phyloP scores from a whole-genome alignment of 2,113 vertebrate genomes.

The Mungos mungo region DNA sequence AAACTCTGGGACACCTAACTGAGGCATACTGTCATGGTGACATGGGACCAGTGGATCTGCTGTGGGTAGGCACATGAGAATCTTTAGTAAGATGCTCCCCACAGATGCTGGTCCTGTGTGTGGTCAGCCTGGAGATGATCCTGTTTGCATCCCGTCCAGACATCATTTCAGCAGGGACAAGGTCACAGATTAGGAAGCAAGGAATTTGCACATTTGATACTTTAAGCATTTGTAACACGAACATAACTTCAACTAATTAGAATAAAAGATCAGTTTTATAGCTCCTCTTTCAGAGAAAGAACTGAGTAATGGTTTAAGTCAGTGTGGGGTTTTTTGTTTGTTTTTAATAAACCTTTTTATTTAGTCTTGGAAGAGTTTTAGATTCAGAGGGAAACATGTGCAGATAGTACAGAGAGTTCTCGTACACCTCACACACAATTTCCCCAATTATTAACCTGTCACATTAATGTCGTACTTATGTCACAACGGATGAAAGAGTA shows the following conservation, averaged over 20 bases:
- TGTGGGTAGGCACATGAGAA: background rate
- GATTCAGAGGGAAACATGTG: background rate
- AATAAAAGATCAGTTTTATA: background rate
- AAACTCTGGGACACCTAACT: background rate
- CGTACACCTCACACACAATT: background rate
- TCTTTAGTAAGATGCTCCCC: background rate
- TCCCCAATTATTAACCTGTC: background rate
- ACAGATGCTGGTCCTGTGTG: no score
- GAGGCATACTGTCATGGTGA: background rate
- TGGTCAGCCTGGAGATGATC: background rate
- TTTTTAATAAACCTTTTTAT: background rate
- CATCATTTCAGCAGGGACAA: background rate
- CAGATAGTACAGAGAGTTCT: background rate
- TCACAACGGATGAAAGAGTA: background rate
- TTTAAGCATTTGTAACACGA: background rate
- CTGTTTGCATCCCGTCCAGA: background rate
- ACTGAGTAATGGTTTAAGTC: background rate
- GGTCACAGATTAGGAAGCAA: background rate
- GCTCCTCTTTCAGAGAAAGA: background rate
- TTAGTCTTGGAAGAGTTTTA: conserved; percentile 1
- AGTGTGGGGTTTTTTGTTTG: background rate
- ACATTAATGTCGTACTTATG: background rate
- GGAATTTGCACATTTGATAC: background rate
- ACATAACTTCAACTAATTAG: background rate
- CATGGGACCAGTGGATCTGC: no score